Base-by-base conservation (phyloP, 2,797 vertebrate genomes). In the Crenuchus spilurus region DNA sequence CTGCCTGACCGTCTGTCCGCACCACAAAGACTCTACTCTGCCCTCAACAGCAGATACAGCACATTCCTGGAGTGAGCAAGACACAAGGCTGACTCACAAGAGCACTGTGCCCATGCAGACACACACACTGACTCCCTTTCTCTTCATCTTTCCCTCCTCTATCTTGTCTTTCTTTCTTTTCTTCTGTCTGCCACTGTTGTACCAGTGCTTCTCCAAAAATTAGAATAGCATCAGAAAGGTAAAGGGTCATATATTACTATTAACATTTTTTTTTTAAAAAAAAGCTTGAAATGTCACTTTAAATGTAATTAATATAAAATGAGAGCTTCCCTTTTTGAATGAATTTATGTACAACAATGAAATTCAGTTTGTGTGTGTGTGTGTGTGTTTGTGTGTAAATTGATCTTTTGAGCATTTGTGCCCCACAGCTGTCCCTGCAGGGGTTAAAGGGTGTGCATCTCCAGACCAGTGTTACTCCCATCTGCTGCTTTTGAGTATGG, bases 341-440 rank as follows among this genome's bases (percentile, higher is more conserved):
- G n/a, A n/a, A n/a, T n/a, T n/a, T n/a, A n/a, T n/a, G n/a, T n/a
- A n/a, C n/a, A n/a, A n/a, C n/a, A n/a, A n/a, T n/a, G n/a, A n/a
- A n/a, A n/a, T n/a, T n/a, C n/a, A n/a, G n/a, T n/a, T n/a, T n/a
- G n/a, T n/a, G n/a, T n/a, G n/a, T n/a, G n/a, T n/a, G n/a, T n/a
- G n/a, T n/a, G n/a, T n/a, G n/a, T n/a, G n/a, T 88, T 88, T 89
- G 87, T 92, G 62, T 82, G 77, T 86, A 88, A 91, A 90, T 84
- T 88, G 87, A 89, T 88, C 87, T 87, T 85, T 82, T 87, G 86
- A 89, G 90, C 90, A 90, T 88, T 13, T 88, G 82, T 91, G 90
- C 89, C 90, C 89, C 83, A 88, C 90, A 92, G 90, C 91, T 93
- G 92, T 92, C 91, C 81, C 82, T 78, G 70, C 39, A 31, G 73